These are phyloP conservation scores for Alethe diademata DNA, from an alignment of 2,113 vertebrate genomes.

Conservation along the genomic window DNA sequence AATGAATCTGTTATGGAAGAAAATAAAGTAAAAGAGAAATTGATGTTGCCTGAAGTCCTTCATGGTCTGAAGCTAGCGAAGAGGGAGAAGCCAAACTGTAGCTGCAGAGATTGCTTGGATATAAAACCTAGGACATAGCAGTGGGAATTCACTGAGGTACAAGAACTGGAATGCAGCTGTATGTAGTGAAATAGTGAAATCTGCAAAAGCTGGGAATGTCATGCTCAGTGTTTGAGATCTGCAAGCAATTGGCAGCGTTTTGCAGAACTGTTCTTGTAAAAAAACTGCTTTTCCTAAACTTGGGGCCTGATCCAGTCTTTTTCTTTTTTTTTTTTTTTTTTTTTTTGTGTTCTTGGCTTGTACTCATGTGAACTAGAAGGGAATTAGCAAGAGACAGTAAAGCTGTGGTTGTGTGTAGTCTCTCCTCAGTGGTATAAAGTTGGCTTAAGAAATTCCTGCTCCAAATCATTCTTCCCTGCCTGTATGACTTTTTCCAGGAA, in stretches of 20 bases:
- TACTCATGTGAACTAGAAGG: constrained; percentile 4
- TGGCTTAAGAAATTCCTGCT: neutral
- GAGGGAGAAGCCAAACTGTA: neutral
- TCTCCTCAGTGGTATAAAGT: neutral
- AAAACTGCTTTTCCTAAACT: neutral
- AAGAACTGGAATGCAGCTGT: neutral
- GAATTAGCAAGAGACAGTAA: constrained; percentile 6
- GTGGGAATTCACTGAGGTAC: constrained; percentile 10
- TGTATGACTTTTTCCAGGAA: constrained; percentile 12
- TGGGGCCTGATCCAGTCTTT: neutral
- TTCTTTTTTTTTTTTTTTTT: neutral
- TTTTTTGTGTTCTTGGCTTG: constrained; percentile 2
- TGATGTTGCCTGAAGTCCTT: neutral
- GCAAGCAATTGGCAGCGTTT: neutral
- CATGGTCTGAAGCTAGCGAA: neutral
- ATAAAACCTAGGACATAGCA: neutral
- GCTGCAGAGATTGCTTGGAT: neutral
- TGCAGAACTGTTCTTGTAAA: neutral
- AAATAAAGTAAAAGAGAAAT: neutral
- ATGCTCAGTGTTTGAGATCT: neutral
- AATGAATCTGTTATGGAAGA: neutral
- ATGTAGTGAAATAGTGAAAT: neutral
- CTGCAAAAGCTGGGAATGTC: constrained; percentile 18
- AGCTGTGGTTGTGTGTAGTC: neutral
- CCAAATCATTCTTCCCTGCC: neutral